These are phyloP conservation scores for rabbit (Oryctolagus cuniculus) DNA, from an alignment of 2,113 vertebrate genomes.

Conservation along the genomic window mOryCun1.1 NC_091440.1:135575001-135575500, in stretches of 20 bases:
- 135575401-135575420: background rate
- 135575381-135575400: background rate
- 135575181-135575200: background rate
- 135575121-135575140: background rate
- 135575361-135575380: background rate
- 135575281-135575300: background rate
- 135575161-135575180: background rate
- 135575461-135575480: background rate
- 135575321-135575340: background rate
- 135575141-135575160: background rate
- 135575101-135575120: background rate
- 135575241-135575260: no score
- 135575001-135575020: background rate
- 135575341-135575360: background rate
- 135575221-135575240: background rate
- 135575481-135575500: background rate
- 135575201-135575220: background rate
- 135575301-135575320: background rate
- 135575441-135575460: background rate
- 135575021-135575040: background rate
- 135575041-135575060: background rate
- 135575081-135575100: background rate
- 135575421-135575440: background rate
- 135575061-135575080: background rate
- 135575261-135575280: background rate